Evolutionary conservation across 2,888 invertebrate species (phyloP).

Genomic region (Mesoligia furuncula): DNA sequence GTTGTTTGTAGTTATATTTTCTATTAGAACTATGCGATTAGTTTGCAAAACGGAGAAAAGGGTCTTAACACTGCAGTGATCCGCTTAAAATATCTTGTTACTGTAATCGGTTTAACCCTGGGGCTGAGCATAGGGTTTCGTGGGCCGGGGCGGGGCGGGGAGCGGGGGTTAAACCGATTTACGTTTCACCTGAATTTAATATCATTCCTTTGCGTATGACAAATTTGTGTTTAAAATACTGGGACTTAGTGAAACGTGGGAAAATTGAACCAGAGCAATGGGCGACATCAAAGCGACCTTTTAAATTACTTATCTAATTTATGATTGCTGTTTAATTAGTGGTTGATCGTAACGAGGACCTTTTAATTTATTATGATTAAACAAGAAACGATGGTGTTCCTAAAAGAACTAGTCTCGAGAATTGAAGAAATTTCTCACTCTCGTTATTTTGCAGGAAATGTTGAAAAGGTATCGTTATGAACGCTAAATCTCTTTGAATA

Average conservation of each 20-base stretch:
- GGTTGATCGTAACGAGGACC: conserved; percentile 30
- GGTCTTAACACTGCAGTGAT: conserved; percentile 72
- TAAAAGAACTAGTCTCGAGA: conserved; percentile 19
- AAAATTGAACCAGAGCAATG: conserved; percentile 43
- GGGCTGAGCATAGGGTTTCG: conserved; percentile 75
- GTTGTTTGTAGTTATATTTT: conserved; percentile 15
- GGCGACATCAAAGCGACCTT: conserved; percentile 54
- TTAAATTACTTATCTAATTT: conserved; percentile 62
- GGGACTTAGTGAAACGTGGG: conserved; percentile 55
- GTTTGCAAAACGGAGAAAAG: conserved; percentile 66
- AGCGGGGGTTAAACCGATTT: conserved; percentile 75
- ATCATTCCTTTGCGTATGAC: conserved; percentile 68
- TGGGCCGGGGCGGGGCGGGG: conserved; percentile 63
- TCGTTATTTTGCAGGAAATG: conserved; percentile 22
- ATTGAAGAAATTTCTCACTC: conserved; percentile 9
- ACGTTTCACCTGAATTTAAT: conserved; percentile 79
- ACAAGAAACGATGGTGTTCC: conserved; percentile 37
- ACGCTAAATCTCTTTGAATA: conserved; percentile 55
- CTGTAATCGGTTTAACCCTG: conserved; percentile 85
- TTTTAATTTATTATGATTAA: conserved; percentile 49
- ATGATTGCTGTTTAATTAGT: conserved; percentile 62
- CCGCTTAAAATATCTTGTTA: conserved; percentile 87
- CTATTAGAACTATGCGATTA: conserved; percentile 46
- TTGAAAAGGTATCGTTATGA: conserved; percentile 26
- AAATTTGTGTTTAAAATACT: conserved; percentile 68